Evolutionary conservation across 2,113 vertebrate species (phyloP).

Genomic region (Okapia johnstoni): DNA sequence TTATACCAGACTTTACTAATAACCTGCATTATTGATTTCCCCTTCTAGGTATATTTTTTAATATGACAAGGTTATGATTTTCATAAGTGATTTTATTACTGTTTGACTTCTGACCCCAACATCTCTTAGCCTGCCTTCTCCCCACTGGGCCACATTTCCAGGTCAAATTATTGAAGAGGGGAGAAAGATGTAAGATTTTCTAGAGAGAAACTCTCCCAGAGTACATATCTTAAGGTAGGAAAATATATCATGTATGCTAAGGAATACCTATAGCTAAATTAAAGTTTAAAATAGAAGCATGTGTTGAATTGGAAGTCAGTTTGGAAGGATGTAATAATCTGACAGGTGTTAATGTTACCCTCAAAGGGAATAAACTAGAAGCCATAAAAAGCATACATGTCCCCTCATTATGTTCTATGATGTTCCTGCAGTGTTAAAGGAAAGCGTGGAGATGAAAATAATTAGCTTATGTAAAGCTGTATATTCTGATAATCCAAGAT

Average conservation of each 20-base stretch:
- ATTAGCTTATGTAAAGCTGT: background rate
- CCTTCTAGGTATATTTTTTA: background rate
- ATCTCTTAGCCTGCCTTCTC: background rate
- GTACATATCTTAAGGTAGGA: background rate
- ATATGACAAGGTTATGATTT: background rate
- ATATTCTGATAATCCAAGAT: background rate
- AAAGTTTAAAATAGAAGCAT: conserved; percentile 30
- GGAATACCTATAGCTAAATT: background rate
- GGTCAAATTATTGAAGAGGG: background rate
- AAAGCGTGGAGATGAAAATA: background rate
- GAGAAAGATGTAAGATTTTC: background rate
- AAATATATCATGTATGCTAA: background rate
- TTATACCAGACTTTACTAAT: conserved; percentile 1
- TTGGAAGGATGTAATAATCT: conserved; percentile 22
- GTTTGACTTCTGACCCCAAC: background rate
- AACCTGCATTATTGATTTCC: background rate
- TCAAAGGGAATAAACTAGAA: conserved; percentile 17
- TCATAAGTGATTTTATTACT: background rate
- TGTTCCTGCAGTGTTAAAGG: background rate
- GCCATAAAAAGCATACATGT: background rate
- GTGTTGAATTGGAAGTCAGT: conserved; percentile 37
- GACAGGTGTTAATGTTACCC: conserved; percentile 42
- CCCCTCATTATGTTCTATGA: background rate
- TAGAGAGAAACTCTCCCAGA: background rate
- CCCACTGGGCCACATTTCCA: background rate